Evolutionary conservation across 2,888 invertebrate genomes (phyloP).

Genomic region (Girardia tigrina): DNA sequence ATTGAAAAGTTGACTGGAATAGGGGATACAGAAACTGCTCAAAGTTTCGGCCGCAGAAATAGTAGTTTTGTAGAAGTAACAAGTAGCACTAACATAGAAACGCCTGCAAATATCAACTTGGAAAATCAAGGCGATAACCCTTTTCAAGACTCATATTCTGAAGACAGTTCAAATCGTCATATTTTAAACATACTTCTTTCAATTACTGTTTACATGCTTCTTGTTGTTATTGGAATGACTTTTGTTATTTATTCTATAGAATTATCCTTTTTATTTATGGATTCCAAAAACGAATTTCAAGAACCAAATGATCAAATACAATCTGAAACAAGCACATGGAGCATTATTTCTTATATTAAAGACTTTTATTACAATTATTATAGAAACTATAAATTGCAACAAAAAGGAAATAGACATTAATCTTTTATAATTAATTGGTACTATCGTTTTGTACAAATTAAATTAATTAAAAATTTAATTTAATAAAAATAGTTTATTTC

Average conservation of each 20-base stretch:
- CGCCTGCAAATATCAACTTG: background rate
- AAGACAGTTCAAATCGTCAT: background rate
- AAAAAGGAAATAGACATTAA: too few relatives aligned
- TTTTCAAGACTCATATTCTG: background rate
- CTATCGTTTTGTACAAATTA: too few relatives aligned
- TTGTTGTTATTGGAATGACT: background rate
- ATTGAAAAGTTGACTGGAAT: background rate
- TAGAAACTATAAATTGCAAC: too few relatives aligned
- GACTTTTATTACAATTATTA: too few relatives aligned
- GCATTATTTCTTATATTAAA: too few relatives aligned
- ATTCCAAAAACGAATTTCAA: background rate
- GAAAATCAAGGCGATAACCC: conserved; percentile 4
- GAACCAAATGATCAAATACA: too few relatives aligned
- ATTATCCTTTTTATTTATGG: background rate
- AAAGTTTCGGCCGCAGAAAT: background rate
- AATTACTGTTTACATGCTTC: conserved; percentile 5
- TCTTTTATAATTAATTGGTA: too few relatives aligned
- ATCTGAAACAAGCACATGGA: too few relatives aligned
- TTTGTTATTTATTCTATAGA: background rate
- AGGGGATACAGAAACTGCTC: background rate
- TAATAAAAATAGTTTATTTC: too few relatives aligned
- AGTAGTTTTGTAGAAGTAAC: background rate
- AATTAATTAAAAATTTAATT: too few relatives aligned
- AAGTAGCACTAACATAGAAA: background rate
- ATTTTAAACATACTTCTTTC: background rate